Base-by-base conservation (phyloP, 2,888 invertebrate genomes). In the Lymantria dispar region DNA sequence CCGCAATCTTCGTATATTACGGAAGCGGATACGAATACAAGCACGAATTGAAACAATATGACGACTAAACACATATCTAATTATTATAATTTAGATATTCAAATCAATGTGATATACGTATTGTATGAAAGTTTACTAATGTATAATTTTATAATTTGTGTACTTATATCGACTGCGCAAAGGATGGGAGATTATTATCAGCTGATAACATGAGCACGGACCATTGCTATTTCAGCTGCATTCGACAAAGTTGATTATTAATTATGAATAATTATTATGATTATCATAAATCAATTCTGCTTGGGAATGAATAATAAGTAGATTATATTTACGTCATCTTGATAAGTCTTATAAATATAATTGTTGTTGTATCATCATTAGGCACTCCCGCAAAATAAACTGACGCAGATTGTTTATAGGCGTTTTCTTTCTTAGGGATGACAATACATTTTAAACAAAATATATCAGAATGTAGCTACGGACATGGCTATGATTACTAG, bases 1-100 rank as follows among this genome's bases (percentile, higher is more conserved):
- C 87, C 87, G 58, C 87, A 87, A 59, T 87, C 87, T 72, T 82
- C 77, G 58, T 87, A 87, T 39, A 80, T 64, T 36, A 87, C 84
- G 47, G 77, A 75, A 39, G 76, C 74, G 43, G 69, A 52, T 46
- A 62, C 72, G 40, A 62, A 48, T 37, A 66, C 56, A 29, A 73
- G 60, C 47, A 59, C 52, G 13, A 79, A 52, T 45, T 62, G 72
- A 46, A 80, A 54, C 22, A 79, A 57, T 37, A 72, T 30, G 10
- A 54, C 60, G 47, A 75, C 50, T 42, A 72, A 55, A 65, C 75
- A 72, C 78, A 82, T 81, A 66, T 63, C 62, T 38, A 38, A 13
- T 2, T 37, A 29, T 50, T 37, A 40, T 30, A 38, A 39, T 40
- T 33, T n/a, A 45, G 48, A 60, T 48, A 46, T 29, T 47, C 52